phyloP scores from a whole-genome alignment of 2,113 vertebrate species.

The Channa argus region DNA sequence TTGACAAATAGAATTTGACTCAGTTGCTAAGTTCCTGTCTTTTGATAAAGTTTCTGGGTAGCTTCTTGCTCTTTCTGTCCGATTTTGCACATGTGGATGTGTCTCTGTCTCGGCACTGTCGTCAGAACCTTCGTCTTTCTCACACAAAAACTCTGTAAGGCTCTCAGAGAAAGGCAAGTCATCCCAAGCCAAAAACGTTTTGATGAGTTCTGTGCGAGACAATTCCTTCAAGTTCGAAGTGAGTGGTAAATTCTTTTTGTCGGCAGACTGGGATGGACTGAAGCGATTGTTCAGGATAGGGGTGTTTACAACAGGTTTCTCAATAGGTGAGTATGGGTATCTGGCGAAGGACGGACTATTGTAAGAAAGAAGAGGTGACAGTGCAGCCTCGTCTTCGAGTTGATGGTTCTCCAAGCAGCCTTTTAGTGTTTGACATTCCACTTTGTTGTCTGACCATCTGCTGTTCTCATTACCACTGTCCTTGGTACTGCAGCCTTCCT shows the following conservation, averaged over 20 bases:
- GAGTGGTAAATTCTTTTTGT: background rate
- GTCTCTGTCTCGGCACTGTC: background rate
- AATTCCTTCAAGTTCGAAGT: background rate
- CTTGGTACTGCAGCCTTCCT: conserved; percentile 42
- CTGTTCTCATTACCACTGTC: conserved; percentile 24
- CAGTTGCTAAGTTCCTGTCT: background rate
- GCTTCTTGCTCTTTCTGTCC: background rate
- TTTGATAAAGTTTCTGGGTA: background rate
- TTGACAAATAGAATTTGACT: conserved; percentile 20
- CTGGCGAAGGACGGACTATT: conserved; percentile 10
- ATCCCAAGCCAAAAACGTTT: conserved; percentile 51
- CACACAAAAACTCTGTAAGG: conserved; percentile 62
- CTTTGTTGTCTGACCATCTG: conserved; percentile 5
- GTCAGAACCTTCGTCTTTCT: conserved; percentile 40
- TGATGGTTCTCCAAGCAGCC: background rate
- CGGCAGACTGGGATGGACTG: background rate
- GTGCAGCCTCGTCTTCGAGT: background rate
- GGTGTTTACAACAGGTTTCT: conserved; percentile 13
- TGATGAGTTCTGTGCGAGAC: conserved; percentile 1
- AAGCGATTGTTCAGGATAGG: background rate
- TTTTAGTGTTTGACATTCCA: background rate
- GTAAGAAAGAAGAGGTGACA: conserved; percentile 2
- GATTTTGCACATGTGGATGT: background rate
- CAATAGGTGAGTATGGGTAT: background rate
- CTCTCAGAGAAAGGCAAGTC: conserved; percentile 76